These are phyloP conservation scores for Bradypus variegatus DNA, from an alignment of 2,797 vertebrate genomes.

Conservation along the genomic window DNA sequence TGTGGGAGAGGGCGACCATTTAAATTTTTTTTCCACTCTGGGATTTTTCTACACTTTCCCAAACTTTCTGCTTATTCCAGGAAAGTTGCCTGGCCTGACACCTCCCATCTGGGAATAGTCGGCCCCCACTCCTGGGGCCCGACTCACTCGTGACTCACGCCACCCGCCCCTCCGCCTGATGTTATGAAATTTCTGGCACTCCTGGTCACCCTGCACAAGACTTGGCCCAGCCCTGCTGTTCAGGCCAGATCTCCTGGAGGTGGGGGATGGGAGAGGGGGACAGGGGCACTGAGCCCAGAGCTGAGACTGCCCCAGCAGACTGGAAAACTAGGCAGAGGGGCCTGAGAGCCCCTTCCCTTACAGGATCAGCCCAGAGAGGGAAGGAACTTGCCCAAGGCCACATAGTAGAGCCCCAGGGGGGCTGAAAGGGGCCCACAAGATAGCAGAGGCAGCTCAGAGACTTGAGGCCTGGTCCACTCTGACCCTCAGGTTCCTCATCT, in stretches of 20 bases:
- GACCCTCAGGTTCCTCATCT: background rate
- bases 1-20: background rate
- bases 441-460: background rate
- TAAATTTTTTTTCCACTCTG: background rate
- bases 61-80: conserved; percentile 21
- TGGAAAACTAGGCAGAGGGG: background rate
- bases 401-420: background rate
- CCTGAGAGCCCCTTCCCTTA: background rate
- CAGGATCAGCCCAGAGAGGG: background rate
- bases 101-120: conserved; percentile 38
- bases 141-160: conserved; percentile 37
- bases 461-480: background rate
- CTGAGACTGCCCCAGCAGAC: background rate
- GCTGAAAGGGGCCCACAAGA: background rate
- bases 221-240: background rate
- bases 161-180: background rate
- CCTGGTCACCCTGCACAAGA: conserved; percentile 12
- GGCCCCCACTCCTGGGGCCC: background rate
- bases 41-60: background rate
- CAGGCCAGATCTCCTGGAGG: background rate
- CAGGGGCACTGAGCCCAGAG: background rate
- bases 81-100: background rate
- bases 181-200: conserved; percentile 52
- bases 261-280: no score
- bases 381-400: background rate